Percentiles rank a stretch among this genome's conserved stretches.
phyloP scores from a whole-genome alignment of 2,888 invertebrate genomes.

The Leptura quadrifasciata region DNA sequence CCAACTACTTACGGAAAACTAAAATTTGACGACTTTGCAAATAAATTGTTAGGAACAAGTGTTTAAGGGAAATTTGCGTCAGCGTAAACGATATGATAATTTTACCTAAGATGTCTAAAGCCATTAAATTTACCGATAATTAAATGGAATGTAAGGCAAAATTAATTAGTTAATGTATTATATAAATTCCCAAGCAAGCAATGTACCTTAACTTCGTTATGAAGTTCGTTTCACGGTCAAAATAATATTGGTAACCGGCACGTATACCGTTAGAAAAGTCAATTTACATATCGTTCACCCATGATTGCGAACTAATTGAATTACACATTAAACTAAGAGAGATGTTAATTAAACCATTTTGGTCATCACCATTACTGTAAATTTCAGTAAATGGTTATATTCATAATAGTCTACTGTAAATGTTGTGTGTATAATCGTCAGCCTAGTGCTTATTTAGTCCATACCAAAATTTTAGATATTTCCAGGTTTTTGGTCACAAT shows the following conservation, averaged over 20 bases:
- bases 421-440: too few relatives aligned
- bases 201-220: background rate
- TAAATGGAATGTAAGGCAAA: background rate
- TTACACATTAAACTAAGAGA: slow-evolving; percentile 14
- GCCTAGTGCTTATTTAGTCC: too few relatives aligned
- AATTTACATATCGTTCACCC: slow-evolving; percentile 16
- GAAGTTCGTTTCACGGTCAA: slow-evolving; percentile 10
- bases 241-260: background rate
- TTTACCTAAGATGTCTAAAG: slow-evolving; percentile 15
- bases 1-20: background rate
- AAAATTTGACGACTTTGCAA: background rate
- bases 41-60: background rate
- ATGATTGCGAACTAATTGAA: slow-evolving; percentile 10
- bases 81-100: slow-evolving; percentile 15
- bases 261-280: slow-evolving; percentile 14
- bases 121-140: slow-evolving; percentile 25
- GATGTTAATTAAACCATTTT: slow-evolving; percentile 23
- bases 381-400: slow-evolving; percentile 5
- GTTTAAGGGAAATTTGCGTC: background rate
- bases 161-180: slow-evolving; percentile 27
- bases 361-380: slow-evolving; percentile 5
- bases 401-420: too few relatives aligned
- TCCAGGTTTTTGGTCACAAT: background rate
- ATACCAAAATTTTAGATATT: background rate
- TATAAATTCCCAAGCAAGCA: slow-evolving; percentile 13